phyloP scores from a whole-genome alignment of 1,140 invertebrate species.

The Scylla paramamosain region DNA sequence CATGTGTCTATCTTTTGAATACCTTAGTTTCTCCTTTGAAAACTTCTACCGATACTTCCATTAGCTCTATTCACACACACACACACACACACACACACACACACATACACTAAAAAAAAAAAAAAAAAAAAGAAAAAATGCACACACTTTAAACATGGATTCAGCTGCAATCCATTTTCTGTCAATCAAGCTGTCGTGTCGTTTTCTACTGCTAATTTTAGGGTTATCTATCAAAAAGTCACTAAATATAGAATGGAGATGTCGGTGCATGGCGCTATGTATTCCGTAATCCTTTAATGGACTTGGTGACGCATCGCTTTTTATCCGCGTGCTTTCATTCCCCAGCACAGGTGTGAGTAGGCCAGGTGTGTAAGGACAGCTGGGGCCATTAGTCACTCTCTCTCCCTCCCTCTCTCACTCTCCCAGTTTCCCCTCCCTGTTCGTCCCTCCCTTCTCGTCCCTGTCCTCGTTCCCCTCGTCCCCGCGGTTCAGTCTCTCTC shows the following conservation, averaged over 20 bases:
- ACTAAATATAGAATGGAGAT: neutral
- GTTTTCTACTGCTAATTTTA: neutral
- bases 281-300: neutral
- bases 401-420: neutral
- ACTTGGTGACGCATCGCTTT: neutral
- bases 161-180: too few relatives aligned
- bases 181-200: too few relatives aligned
- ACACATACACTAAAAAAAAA: too few relatives aligned
- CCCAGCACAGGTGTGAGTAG: neutral
- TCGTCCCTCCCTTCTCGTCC: neutral
- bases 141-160: too few relatives aligned
- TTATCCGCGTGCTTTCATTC: neutral
- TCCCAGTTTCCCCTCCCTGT: too few relatives aligned
- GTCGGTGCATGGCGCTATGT: neutral
- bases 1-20: too few relatives aligned
- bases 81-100: too few relatives aligned
- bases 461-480: neutral
- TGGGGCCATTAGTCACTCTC: neutral
- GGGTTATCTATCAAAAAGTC: neutral
- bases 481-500: neutral
- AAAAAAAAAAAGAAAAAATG: too few relatives aligned
- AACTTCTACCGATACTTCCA: too few relatives aligned
- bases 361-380: neutral
- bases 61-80: too few relatives aligned
- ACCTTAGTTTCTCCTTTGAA: too few relatives aligned